phyloP scores from a whole-genome alignment of 2,113 vertebrate genomes.

The Rhinichthys klamathensis region DNA sequence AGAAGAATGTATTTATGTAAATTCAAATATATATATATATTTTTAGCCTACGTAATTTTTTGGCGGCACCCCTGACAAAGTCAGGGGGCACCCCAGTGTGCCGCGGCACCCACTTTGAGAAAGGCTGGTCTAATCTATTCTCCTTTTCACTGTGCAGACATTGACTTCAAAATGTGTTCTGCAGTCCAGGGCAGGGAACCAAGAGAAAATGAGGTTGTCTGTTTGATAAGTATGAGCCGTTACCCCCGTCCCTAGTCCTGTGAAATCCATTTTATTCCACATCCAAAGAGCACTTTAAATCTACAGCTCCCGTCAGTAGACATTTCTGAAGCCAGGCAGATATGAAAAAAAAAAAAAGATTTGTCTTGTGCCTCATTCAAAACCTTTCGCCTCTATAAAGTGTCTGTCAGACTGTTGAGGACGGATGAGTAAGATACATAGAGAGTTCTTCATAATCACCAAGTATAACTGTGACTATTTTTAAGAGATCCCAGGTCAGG shows the following conservation, averaged over 20 bases:
- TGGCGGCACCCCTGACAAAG: no score
- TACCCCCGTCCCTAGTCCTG: slow-evolving; percentile 57
- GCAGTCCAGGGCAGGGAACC: slow-evolving; percentile 55
- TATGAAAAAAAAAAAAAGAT: background rate
- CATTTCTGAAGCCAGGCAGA: slow-evolving; percentile 12
- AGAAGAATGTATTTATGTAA: no score
- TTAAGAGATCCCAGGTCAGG: background rate
- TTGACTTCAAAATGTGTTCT: slow-evolving; percentile 60
- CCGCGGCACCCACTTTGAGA: no score
- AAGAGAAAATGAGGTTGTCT: slow-evolving; percentile 72
- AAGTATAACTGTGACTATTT: background rate
- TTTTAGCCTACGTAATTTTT: no score
- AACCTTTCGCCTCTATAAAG: background rate
- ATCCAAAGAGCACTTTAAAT: slow-evolving; percentile 65
- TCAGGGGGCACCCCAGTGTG: no score
- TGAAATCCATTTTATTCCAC: slow-evolving; percentile 70
- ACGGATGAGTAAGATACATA: background rate
- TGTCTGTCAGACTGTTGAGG: background rate
- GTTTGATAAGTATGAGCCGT: slow-evolving; percentile 69
- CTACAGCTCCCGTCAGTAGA: slow-evolving; percentile 48
- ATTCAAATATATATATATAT: no score
- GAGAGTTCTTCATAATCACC: background rate
- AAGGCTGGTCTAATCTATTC: slow-evolving; percentile 62
- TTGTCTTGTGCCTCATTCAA: background rate
- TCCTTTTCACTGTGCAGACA: slow-evolving; percentile 39